Evolutionary conservation across 2,888 invertebrate species (phyloP).

Genomic region (Thysanoteuthis rhombus): DNA sequence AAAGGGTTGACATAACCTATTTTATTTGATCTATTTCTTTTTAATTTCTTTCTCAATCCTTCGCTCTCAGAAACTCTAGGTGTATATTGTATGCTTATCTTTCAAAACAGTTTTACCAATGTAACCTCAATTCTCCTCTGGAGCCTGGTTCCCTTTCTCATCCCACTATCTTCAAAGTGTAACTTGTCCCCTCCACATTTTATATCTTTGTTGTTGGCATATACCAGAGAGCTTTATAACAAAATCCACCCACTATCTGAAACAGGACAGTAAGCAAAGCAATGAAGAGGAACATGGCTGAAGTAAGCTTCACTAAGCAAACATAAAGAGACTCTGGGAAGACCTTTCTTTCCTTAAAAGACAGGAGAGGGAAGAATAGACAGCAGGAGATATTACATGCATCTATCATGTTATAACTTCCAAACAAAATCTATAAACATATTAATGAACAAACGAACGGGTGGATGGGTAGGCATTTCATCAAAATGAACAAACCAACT

Average conservation of each 20-base stretch:
- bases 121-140: neutral
- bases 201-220: neutral
- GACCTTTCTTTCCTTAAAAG: neutral
- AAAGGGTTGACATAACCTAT: too few species aligned
- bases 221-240: neutral
- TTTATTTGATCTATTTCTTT: neutral
- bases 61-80: neutral
- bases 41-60: neutral
- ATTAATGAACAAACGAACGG: neutral
- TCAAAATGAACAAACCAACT: neutral
- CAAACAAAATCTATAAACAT: neutral
- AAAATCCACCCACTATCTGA: neutral
- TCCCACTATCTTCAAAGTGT: neutral
- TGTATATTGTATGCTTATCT: too few species aligned
- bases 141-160: neutral
- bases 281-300: neutral
- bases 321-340: neutral
- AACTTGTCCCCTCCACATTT: neutral
- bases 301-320: neutral
- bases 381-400: neutral
- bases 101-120: neutral
- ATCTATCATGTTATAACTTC: neutral
- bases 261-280: neutral
- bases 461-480: neutral
- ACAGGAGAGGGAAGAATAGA: neutral